A percentile compares a stretch with the other conserved stretches of the same genome.
phyloP scores from a whole-genome alignment of 1,140 invertebrate genomes.

The Cecropterus lyciades region DNA sequence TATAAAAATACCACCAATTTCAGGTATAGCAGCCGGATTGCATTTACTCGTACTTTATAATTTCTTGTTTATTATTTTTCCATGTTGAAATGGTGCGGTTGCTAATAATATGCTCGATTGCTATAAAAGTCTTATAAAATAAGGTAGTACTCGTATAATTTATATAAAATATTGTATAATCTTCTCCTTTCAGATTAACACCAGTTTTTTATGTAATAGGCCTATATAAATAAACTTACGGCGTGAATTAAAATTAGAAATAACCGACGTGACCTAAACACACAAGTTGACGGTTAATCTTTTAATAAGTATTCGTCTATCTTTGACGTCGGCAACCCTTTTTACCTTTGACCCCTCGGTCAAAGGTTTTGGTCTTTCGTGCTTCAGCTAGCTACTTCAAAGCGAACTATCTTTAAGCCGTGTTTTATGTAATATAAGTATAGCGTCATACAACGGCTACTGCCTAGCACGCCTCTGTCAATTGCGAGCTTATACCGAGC shows the following conservation, averaged over 20 bases:
- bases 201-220: background rate
- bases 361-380: constrained; percentile 50
- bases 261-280: constrained; percentile 17
- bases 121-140: no score
- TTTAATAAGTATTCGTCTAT: constrained; percentile 64
- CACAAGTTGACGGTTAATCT: constrained; percentile 45
- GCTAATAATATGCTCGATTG: no score
- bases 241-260: constrained; percentile 22
- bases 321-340: constrained; percentile 68
- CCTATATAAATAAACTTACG: constrained; percentile 2
- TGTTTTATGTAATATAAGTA: constrained; percentile 47
- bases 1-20: no score
- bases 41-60: no score
- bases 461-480: constrained; percentile 14
- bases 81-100: no score
- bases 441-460: constrained; percentile 34
- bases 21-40: no score
- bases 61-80: no score
- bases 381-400: constrained; percentile 56
- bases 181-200: no score
- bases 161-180: background rate
- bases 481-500: constrained; percentile 21
- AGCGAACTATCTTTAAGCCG: constrained; percentile 61
- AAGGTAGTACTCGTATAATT: no score
- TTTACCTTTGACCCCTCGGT: constrained; percentile 67